Base-by-base conservation (phyloP, 1,140 invertebrate genomes). In the Trichonephila clavipes region DNA sequence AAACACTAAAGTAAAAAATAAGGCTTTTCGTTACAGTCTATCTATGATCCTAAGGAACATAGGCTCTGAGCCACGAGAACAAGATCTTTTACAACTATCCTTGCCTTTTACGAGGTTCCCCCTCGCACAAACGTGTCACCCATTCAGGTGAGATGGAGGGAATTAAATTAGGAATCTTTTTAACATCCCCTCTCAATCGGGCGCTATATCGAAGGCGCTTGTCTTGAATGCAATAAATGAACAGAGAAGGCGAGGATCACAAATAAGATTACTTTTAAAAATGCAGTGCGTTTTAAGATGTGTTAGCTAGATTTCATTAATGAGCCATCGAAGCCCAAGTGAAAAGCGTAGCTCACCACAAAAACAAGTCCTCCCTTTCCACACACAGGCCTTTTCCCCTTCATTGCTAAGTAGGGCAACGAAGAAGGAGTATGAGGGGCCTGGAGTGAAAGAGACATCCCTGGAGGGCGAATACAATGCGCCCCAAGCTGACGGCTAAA, bases 401-500 rank as follows among this genome's bases (percentile, higher is more conserved):
- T 69, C 66, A n/a, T 69, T 69, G 66, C 66, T 69, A 69, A 69
- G 66, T 24, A 24, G 66, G 51, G 51, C 51, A 12, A 51, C 51
- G 51, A 51, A 7, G 51, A 64, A 64, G 62, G 16, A 64, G 62
- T 18, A 21, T 18, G 18, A 40, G 28, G 72, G 72, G 34, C 72
- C 72, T 77, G 72, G 72, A 77, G 72, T 77, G 72, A 77, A 77
- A 85, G 83, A 61, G 83, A n/a, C 58, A 59, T 85, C 83, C 83
- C 83, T 85, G 83, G 83, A 85, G 83, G 83, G 83, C 83, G 72
- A 77, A 77, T 77, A 77, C 72, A 77, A 77, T 77, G 72, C 72
- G 72, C 72, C 72, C 69, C 83, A 59, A 59, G 82, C 82, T 85
- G n/a, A n/a, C n/a, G n/a, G n/a, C n/a, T n/a, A n/a, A n/a, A n/a